Evolutionary conservation across 2,113 vertebrate genomes (phyloP).

Genomic region (Melanocharis versteri): DNA sequence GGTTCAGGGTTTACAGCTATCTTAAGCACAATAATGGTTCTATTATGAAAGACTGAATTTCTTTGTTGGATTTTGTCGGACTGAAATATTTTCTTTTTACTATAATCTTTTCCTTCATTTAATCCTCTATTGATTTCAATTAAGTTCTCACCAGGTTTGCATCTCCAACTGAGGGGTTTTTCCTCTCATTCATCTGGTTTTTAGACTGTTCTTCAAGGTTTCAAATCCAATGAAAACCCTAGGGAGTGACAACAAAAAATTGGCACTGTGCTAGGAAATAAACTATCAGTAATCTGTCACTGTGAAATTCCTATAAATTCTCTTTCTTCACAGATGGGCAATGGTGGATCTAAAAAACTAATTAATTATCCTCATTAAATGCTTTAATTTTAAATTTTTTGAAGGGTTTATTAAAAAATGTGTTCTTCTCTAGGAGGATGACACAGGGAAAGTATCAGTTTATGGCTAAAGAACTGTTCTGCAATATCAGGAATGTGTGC

Average conservation of each 20-base stretch:
- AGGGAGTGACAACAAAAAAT: not conserved
- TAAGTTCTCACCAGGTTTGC: not conserved
- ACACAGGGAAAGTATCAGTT: not conserved
- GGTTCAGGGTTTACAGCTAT: not conserved
- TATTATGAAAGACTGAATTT: not conserved
- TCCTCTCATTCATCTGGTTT: not conserved
- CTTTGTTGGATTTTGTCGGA: not conserved
- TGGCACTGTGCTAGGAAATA: not conserved
- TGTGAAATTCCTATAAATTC: not conserved
- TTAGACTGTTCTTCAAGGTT: not conserved
- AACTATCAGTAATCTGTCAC: not conserved
- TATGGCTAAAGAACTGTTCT: not conserved
- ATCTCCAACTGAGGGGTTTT: not conserved
- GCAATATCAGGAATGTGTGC: not conserved
- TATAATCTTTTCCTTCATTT: not conserved
- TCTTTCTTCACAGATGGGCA: not conserved
- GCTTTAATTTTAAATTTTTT: not conserved
- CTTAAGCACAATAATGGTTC: not conserved
- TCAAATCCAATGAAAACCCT: not conserved
- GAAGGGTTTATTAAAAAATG: not conserved
- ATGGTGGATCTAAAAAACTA: not conserved
- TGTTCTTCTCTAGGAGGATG: not conserved
- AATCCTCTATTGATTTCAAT: constrained; percentile 2
- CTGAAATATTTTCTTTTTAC: not conserved
- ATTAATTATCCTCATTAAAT: not conserved